A percentile compares a stretch with the other conserved stretches of the same genome.
Conservation (phyloP, 23 tunicate genomes). For the Halocynthia aurantium region DNA sequence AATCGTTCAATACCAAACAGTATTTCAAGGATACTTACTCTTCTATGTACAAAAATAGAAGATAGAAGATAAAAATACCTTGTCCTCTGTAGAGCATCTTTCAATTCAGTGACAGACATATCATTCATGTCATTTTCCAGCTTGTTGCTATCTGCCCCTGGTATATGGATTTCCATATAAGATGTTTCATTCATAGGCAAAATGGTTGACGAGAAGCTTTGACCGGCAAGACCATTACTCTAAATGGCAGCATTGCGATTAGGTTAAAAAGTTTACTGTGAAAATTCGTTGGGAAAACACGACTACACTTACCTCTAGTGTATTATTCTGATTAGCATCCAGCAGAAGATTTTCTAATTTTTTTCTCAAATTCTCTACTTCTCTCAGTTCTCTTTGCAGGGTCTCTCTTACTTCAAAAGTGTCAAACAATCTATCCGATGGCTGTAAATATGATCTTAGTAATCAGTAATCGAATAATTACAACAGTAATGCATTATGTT, state of each 20-base stretch:
- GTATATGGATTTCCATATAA: conserved; percentile 33
- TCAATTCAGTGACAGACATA: neutral
- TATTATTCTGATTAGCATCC: conserved; percentile 4
- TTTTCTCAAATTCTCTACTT: conserved; percentile 4
- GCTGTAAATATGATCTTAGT: too few relatives aligned
- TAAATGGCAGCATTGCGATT: neutral
- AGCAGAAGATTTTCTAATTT: neutral
- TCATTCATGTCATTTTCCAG: neutral
- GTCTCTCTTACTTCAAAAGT: neutral
- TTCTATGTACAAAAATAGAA: too few relatives aligned
- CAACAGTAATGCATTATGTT: too few relatives aligned
- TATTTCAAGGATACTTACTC: too few relatives aligned
- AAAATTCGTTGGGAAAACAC: neutral
- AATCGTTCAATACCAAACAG: too few relatives aligned
- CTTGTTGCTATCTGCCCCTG: neutral
- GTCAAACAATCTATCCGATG: too few relatives aligned
- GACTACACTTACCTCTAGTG: neutral
- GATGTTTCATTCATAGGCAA: conserved; percentile 65
- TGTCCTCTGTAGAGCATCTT: neutral
- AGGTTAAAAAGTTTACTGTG: neutral
- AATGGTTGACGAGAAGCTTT: conserved; percentile 12
- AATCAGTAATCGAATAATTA: too few relatives aligned
- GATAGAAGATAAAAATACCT: neutral
- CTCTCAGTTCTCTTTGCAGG: conserved; percentile 2
- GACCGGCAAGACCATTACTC: neutral